Evolutionary conservation across 2,888 invertebrate species (phyloP).

Genomic region (Cosmorhoe ocellata): DNA sequence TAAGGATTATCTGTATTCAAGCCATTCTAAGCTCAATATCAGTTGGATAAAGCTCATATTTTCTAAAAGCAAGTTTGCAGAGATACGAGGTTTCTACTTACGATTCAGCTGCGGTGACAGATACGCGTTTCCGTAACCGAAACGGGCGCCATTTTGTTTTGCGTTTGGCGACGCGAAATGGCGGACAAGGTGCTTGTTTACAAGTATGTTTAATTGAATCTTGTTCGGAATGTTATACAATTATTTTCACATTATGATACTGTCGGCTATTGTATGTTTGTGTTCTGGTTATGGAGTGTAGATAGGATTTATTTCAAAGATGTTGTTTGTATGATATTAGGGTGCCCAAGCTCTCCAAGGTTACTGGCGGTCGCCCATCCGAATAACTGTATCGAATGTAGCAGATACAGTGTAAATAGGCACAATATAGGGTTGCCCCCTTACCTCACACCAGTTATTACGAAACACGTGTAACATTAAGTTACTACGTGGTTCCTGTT

Average conservation of each 20-base stretch:
- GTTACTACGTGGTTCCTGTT: constrained; percentile 25
- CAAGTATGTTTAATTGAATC: constrained; percentile 38
- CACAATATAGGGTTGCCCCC: not conserved
- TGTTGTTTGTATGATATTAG: not conserved
- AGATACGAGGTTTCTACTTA: constrained; percentile 4
- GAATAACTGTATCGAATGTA: no score
- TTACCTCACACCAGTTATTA: constrained; percentile 25
- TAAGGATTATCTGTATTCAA: not conserved
- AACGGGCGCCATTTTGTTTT: constrained; percentile 76
- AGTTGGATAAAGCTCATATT: not conserved
- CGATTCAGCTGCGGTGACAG: constrained; percentile 60
- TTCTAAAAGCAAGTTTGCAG: not conserved
- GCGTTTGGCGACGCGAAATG: constrained; percentile 60
- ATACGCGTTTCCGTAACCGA: constrained; percentile 79
- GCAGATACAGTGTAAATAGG: no score
- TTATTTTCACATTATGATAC: constrained; percentile 23
- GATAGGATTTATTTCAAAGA: not conserved
- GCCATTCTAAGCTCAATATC: not conserved
- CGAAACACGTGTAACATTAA: constrained; percentile 26
- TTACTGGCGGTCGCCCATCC: no score
- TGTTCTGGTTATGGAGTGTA: not conserved
- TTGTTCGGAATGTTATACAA: constrained; percentile 30
- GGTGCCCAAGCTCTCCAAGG: no score
- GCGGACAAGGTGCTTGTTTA: constrained; percentile 48
- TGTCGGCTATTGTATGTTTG: not conserved